Evolutionary conservation across 2,113 vertebrate species (phyloP), one percentile per base, ranked within the genome.

Genomic region (Anthoscopus minutus): DNA sequence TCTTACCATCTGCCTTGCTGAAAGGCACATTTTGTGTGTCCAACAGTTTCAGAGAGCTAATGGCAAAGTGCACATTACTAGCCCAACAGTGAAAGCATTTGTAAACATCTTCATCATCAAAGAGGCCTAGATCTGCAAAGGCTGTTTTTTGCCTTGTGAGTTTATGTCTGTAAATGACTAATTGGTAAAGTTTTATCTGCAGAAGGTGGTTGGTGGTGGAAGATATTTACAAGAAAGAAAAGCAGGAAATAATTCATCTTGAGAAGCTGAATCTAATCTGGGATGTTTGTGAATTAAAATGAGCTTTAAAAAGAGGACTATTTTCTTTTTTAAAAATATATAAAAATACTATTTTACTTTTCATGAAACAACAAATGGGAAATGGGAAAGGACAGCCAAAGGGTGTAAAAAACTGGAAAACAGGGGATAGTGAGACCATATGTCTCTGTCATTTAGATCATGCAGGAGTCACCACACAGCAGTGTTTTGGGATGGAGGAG

Each of bases 171-270:
- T 93, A 96, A 97, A 97, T 97, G 97, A 97, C 96, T 97, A 97
- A 97, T 97, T 96, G 97, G 96, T 93, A 86, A 97, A 96, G 94
- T 94, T 97, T 97, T 97, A 97, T 97, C 97, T 96, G 91, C 94
- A 97, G 96, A 96, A 97, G 97, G 95, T 97, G 92, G 94, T 96
- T 95, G 97, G 72, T 92, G 95, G 95, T 91, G 72, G 95, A 94
- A 95, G 96, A 94, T 95, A 97, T 97, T 97, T 97, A 96, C 97
- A 97, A 94, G 91, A 96, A 88, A 96, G 97, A 88, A 96, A 97
- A 96, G 96, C 97, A 97, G 97, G 96, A 97, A 97, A 97, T 97
- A 97, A 97, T 97, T 96, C 89, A 96, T 97, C 97, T 96, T 97
- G 90, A 92, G 83, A 84, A 88, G 88, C 88, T 64, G 48, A 84